Conservation (phyloP, 2,888 invertebrate genomes). For the Scaeva pyrastri region DNA sequence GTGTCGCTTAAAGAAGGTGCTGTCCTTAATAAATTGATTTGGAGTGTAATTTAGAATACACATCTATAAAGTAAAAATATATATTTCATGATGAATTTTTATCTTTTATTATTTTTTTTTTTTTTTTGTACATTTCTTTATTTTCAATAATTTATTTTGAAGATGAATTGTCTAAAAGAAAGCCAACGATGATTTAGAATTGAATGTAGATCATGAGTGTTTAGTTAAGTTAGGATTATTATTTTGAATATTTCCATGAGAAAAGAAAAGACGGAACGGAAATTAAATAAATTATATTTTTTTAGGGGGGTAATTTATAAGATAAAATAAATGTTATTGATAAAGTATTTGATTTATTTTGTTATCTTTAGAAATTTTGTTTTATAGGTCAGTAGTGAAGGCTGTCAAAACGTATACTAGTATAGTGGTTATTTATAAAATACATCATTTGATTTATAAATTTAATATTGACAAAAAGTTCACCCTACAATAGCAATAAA, state of each 20-base stretch:
- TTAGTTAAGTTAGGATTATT: slow-evolving; percentile 17
- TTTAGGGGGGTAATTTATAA: neutral
- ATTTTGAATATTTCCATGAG: slow-evolving; percentile 6
- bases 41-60: neutral
- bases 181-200: slow-evolving; percentile 3
- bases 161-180: slow-evolving; percentile 12
- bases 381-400: too few relatives aligned
- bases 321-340: neutral
- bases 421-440: too few relatives aligned
- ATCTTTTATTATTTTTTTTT: neutral
- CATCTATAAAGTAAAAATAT: neutral
- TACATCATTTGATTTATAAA: too few relatives aligned
- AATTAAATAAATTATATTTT: neutral
- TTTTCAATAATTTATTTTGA: slow-evolving; percentile 14
- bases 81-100: slow-evolving; percentile 1
- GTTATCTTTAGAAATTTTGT: too few relatives aligned
- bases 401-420: too few relatives aligned
- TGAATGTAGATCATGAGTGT: slow-evolving; percentile 12
- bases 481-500: too few relatives aligned
- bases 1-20: too few relatives aligned
- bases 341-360: neutral
- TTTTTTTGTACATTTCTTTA: neutral
- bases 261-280: neutral
- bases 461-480: too few relatives aligned
- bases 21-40: neutral